Conservation (phyloP, 1,140 invertebrate species). For the Temnothorax curvispinosus region DNA sequence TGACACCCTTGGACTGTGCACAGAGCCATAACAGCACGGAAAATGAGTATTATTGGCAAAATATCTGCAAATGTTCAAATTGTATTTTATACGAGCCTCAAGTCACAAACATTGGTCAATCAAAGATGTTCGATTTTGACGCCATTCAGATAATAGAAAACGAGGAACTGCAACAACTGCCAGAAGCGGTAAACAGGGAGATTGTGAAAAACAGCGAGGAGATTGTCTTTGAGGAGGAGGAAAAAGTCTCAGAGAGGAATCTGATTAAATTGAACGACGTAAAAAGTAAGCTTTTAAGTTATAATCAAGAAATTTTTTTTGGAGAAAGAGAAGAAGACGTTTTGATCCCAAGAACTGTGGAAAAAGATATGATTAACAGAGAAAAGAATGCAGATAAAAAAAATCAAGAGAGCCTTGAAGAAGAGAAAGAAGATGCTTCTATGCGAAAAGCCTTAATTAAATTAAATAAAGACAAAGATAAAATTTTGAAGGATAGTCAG, state of each 20-base stretch:
- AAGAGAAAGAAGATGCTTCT: not conserved
- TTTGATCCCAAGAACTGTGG: not conserved
- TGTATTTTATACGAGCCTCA: conserved; percentile 41
- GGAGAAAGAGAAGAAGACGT: not conserved
- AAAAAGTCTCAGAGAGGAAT: not conserved
- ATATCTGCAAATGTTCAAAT: conserved; percentile 51
- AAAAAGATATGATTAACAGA: not conserved
- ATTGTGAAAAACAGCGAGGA: conserved; percentile 77
- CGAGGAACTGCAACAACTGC: conserved; percentile 72
- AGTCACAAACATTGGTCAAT: conserved; percentile 41
- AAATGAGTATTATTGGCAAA: conserved; percentile 59
- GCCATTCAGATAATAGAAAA: conserved; percentile 76
- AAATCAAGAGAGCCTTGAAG: not conserved
- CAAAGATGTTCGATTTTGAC: conserved; percentile 71
- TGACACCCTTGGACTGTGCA: conserved; percentile 68
- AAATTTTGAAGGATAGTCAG: not conserved
- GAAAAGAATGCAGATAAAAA: not conserved
- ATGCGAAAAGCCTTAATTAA: not conserved
- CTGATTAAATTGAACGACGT: not conserved
- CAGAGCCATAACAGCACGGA: conserved; percentile 75
- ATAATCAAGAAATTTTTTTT: not conserved
- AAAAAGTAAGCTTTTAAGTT: not conserved
- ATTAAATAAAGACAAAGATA: not conserved
- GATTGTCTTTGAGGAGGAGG: conserved; percentile 73
- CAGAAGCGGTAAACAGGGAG: conserved; percentile 76